Percentiles rank a stretch among this genome's conserved stretches.
Evolutionary conservation across 1,140 invertebrate species (phyloP).

Genomic region (Pygmarrhopalites habei): DNA sequence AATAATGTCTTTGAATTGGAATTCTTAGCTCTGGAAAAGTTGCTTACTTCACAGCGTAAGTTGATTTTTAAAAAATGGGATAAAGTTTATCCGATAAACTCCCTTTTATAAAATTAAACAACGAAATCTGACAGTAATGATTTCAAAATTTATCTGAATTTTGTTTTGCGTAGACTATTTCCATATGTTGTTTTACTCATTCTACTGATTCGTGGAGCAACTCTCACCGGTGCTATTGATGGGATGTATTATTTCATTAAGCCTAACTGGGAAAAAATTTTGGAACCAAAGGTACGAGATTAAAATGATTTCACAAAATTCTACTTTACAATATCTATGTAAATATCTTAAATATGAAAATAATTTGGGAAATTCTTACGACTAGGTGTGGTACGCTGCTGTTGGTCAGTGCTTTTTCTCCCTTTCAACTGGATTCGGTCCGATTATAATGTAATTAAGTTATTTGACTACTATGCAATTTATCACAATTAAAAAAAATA

Average conservation of each 20-base stretch:
- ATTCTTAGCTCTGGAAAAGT: constrained; percentile 69
- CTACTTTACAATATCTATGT: not conserved
- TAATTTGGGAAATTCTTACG: not conserved
- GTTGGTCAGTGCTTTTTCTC: constrained; percentile 67
- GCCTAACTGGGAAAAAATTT: constrained; percentile 60
- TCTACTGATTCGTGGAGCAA: constrained; percentile 47
- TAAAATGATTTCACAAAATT: not conserved
- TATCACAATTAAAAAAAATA: too few relatives aligned
- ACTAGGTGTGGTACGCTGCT: constrained; percentile 65
- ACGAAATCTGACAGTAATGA: too few relatives aligned
- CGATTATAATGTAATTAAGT: constrained; percentile 46
- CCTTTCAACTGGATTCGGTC: constrained; percentile 50
- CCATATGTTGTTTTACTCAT: constrained; percentile 50
- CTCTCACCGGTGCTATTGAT: constrained; percentile 44
- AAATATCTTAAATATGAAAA: not conserved
- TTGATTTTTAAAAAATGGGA: too few relatives aligned
- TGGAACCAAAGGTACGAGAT: constrained; percentile 46
- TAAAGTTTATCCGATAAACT: too few relatives aligned
- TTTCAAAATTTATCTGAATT: too few relatives aligned
- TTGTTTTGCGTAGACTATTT: too few relatives aligned
- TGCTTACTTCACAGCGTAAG: constrained; percentile 46
- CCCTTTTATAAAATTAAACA: too few relatives aligned
- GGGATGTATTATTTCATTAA: constrained; percentile 62
- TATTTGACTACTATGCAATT: constrained; percentile 51
- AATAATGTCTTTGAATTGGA: not conserved